Percentiles rank a stretch among this genome's conserved stretches.
Conservation (phyloP, 2,113 vertebrate species). For the Zapornia atra region DNA sequence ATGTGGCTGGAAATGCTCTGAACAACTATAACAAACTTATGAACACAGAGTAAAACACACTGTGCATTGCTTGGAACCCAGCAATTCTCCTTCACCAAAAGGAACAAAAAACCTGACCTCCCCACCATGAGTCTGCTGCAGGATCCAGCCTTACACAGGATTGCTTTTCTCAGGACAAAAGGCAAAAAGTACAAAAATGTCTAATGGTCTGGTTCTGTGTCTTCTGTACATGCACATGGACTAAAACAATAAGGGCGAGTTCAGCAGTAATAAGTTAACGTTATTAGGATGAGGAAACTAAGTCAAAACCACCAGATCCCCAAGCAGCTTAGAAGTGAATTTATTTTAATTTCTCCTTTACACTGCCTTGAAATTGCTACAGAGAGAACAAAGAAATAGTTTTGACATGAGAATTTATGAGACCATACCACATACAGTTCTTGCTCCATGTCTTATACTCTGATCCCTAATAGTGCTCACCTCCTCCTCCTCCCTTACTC, state of each 20-base stretch:
- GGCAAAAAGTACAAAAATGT: not conserved
- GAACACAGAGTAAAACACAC: not conserved
- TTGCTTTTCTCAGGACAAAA: constrained; percentile 48
- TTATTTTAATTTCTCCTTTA: not conserved
- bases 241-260: not conserved
- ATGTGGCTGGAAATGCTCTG: not conserved
- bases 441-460: not conserved
- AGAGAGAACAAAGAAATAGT: not conserved
- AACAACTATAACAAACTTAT: not conserved
- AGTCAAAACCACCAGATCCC: not conserved
- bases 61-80: not conserved
- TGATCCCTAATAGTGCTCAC: not conserved
- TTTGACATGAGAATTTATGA: not conserved
- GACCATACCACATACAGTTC: not conserved
- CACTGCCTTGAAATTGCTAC: not conserved
- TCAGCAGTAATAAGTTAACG: not conserved
- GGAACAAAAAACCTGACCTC: not conserved
- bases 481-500: not conserved
- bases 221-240: not conserved
- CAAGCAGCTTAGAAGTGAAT: not conserved
- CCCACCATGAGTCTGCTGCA: not conserved
- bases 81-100: not conserved
- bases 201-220: not conserved
- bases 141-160: not conserved
- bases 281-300: not conserved